Evolutionary conservation across 1,140 invertebrate genomes (phyloP).

Genomic region (Pantala flavescens): DNA sequence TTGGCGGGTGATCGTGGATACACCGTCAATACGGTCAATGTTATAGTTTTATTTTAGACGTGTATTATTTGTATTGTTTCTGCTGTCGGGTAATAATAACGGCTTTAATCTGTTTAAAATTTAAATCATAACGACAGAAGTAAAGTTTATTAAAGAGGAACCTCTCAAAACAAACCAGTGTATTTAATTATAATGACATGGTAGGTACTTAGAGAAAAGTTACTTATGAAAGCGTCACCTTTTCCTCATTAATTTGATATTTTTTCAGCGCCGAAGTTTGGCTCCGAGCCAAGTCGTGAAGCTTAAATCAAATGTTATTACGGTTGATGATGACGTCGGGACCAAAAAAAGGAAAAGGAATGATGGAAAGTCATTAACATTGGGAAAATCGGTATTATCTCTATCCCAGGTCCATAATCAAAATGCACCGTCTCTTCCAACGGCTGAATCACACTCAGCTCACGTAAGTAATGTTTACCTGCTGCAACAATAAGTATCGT

Average conservation of each 20-base stretch:
- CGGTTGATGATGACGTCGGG: slow-evolving; percentile 24
- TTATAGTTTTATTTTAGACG: no score
- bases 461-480: no score
- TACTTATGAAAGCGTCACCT: not conserved
- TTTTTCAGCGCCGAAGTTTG: slow-evolving; percentile 34
- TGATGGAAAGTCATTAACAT: slow-evolving; percentile 22
- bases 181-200: not conserved
- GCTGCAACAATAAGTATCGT: no score
- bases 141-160: no score
- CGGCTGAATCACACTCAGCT: not conserved
- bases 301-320: slow-evolving; percentile 31
- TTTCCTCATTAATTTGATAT: not conserved
- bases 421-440: not conserved
- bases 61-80: no score
- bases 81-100: no score
- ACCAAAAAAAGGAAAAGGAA: slow-evolving; percentile 27
- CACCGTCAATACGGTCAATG: no score
- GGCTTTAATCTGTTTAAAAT: no score
- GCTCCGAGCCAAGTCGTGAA: slow-evolving; percentile 47
- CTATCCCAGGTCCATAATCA: not conserved
- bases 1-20: no score
- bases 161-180: no score
- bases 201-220: not conserved
- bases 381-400: not conserved
- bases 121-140: no score